These are phyloP conservation scores for Argentina silus DNA, from an alignment of 2,797 vertebrate species.

Conservation along the genomic window DNA sequence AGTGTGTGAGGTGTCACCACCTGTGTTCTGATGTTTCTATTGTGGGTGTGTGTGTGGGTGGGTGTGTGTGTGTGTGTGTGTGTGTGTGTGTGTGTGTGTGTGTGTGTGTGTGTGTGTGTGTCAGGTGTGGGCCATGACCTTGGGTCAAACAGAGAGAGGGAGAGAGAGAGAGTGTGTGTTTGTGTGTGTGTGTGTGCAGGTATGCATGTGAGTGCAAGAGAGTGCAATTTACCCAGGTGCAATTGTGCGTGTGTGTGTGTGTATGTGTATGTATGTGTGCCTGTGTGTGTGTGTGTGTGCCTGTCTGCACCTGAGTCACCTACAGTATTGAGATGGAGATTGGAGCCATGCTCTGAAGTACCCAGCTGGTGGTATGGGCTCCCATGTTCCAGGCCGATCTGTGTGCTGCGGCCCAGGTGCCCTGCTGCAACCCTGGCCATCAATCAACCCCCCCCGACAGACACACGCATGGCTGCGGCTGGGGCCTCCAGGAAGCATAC, in stretches of 20 bases:
- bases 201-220: not conserved
- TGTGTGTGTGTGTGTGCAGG: not conserved
- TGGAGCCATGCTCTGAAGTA: not conserved
- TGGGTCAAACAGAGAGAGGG: not conserved
- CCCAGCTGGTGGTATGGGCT: constrained; percentile 43
- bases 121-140: not conserved
- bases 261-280: constrained; percentile 66
- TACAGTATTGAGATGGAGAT: not conserved
- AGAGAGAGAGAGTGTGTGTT: not conserved
- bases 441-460: constrained; percentile 70
- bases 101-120: not conserved
- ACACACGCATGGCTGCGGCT: constrained; percentile 34
- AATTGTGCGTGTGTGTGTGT: constrained; percentile 54
- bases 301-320: constrained; percentile 15
- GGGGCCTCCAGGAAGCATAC: constrained; percentile 59
- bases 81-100: not conserved
- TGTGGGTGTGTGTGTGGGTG: too few relatives aligned
- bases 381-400: constrained; percentile 29
- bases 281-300: constrained; percentile 65
- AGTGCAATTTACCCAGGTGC: constrained; percentile 15
- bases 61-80: not conserved
- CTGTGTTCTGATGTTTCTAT: too few relatives aligned
- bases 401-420: constrained; percentile 60
- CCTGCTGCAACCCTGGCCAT: constrained; percentile 66
- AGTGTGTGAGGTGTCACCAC: not conserved